A percentile compares a stretch with the other conserved stretches of the same genome.
Evolutionary conservation across 2,113 vertebrate genomes (phyloP).

Genomic region (Calidris pygmaea): DNA sequence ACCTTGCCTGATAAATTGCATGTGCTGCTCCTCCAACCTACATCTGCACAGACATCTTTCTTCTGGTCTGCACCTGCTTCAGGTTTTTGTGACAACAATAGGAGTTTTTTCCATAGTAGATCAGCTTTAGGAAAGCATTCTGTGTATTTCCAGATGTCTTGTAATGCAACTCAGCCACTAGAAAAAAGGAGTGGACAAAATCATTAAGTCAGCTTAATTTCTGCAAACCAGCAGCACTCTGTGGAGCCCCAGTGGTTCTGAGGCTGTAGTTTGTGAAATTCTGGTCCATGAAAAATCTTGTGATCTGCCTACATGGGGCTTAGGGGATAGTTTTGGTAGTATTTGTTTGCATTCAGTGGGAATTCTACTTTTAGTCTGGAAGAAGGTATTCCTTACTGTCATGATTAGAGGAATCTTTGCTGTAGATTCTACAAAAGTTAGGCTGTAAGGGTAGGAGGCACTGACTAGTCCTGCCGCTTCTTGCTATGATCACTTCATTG

Average conservation of each 20-base stretch:
- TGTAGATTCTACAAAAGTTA: background rate
- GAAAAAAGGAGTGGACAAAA: background rate
- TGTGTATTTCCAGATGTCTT: background rate
- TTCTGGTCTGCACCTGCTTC: background rate
- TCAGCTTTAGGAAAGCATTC: background rate
- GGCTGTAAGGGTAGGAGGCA: background rate
- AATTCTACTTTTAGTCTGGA: background rate
- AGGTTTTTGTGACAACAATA: background rate
- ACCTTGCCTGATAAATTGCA: background rate
- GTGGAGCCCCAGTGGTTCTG: background rate
- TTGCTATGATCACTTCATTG: background rate
- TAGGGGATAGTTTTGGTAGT: background rate
- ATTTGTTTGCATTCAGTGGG: background rate
- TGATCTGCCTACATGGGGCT: background rate
- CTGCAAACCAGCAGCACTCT: background rate
- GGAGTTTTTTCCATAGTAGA: background rate
- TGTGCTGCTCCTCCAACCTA: background rate
- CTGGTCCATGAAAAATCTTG: background rate
- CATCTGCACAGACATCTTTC: background rate
- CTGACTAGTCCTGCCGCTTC: background rate
- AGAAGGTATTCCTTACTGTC: background rate
- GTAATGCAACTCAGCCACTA: background rate
- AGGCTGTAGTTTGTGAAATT: background rate
- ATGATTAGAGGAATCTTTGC: background rate
- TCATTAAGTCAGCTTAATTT: background rate